These are phyloP conservation scores for Cremastobaeus sp. DNA, from an alignment of 2,888 invertebrate genomes.

Conservation along the genomic window DNA sequence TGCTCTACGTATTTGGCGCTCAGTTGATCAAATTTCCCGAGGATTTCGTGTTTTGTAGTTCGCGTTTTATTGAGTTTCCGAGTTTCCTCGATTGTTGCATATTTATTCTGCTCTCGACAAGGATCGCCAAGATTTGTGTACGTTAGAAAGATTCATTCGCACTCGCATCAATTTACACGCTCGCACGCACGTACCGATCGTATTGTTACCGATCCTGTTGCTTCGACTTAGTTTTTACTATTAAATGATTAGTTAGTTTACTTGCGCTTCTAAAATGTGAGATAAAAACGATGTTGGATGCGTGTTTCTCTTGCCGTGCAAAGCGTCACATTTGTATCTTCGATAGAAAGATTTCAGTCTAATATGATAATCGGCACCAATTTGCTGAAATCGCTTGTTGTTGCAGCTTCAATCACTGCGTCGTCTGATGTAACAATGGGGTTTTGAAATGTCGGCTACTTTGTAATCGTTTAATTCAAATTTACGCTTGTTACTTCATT, in stretches of 20 bases:
- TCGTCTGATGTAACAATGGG: conserved; percentile 24
- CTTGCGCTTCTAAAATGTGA: conserved; percentile 38
- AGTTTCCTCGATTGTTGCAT: conserved; percentile 50
- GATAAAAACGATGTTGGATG: conserved; percentile 49
- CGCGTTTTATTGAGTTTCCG: conserved; percentile 31
- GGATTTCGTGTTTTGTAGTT: conserved; percentile 26
- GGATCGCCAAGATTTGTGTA: conserved; percentile 20
- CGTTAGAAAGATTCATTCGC: conserved; percentile 27
- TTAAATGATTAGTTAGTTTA: no score
- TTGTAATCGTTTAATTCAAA: no score
- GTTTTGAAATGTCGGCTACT: conserved; percentile 31
- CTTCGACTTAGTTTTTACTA: no score
- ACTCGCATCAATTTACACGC: conserved; percentile 31
- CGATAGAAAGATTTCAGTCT: conserved; percentile 39
- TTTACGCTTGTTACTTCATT: neutral
- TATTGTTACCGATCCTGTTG: conserved; percentile 9
- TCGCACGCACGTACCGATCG: conserved; percentile 12
- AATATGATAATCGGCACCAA: conserved; percentile 42
- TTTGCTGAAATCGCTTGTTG: conserved; percentile 29
- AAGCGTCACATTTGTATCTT: conserved; percentile 15
- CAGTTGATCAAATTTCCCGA: conserved; percentile 5
- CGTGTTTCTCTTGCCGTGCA: conserved; percentile 23
- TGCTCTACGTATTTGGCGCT: conserved; percentile 4
- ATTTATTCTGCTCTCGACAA: conserved; percentile 43
- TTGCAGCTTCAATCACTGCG: conserved; percentile 24